Evolutionary conservation across 2,888 invertebrate genomes (phyloP).

Genomic region (Limnephilus rhombicus): DNA sequence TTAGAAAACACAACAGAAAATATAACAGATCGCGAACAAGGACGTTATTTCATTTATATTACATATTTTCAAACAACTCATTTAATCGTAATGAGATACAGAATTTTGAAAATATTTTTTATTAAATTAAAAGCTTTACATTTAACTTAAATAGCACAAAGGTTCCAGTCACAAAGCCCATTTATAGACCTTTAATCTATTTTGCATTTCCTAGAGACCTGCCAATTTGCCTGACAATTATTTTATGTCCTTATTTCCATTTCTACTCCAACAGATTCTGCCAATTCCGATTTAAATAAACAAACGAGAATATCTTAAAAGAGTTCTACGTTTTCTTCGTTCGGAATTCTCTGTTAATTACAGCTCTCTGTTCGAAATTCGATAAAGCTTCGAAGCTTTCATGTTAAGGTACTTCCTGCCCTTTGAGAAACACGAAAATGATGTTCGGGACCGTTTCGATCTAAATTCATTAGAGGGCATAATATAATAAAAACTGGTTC

Average conservation of each 20-base stretch:
- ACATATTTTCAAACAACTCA: too few species aligned
- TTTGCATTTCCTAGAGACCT: neutral
- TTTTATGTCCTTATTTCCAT: neutral
- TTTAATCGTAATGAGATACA: too few species aligned
- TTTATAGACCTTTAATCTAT: neutral
- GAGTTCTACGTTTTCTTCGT: neutral
- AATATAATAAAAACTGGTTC: conserved; percentile 3
- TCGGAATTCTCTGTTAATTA: conserved; percentile 10
- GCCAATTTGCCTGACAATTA: neutral
- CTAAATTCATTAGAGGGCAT: conserved; percentile 45
- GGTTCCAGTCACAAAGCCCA: neutral
- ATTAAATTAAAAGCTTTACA: too few species aligned
- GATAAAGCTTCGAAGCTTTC: conserved; percentile 6
- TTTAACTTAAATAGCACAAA: too few species aligned
- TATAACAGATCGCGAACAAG: too few species aligned
- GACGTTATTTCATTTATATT: too few species aligned
- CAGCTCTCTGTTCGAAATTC: neutral
- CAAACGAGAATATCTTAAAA: neutral
- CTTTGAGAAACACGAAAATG: conserved; percentile 40
- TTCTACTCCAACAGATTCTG: neutral
- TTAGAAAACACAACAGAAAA: too few species aligned
- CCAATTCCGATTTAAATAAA: neutral
- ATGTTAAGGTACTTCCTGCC: conserved; percentile 43
- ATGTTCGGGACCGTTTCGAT: conserved; percentile 43
- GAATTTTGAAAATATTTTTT: too few species aligned